phyloP scores from a whole-genome alignment of 2,113 vertebrate species.

The Stictonetta naevosa region DNA sequence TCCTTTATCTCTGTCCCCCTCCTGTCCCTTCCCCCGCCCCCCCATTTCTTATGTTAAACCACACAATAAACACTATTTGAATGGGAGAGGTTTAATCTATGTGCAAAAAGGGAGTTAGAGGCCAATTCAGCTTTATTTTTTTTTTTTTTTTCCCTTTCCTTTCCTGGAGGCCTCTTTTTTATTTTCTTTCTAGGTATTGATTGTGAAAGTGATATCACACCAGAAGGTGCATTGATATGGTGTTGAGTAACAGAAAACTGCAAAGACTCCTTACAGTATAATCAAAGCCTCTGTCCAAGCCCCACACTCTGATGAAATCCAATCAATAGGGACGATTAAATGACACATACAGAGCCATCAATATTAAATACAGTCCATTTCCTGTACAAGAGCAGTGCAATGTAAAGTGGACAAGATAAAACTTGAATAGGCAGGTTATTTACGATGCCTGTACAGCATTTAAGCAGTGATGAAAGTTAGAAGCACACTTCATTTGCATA shows the following conservation, averaged over 20 bases:
- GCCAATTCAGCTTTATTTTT: not conserved
- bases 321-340: conserved; percentile 97
- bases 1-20: not conserved
- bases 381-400: conserved; percentile 74
- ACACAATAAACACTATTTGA: conserved; percentile 69
- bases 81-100: conserved; percentile 71
- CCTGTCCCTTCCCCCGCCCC: not conserved
- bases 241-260: conserved; percentile 78
- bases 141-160: conserved; percentile 26
- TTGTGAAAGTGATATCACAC: conserved; percentile 89
- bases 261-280: conserved; percentile 88
- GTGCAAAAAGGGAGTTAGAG: conserved; percentile 65
- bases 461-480: conserved; percentile 47
- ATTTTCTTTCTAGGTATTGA: conserved; percentile 88
- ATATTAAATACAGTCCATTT: conserved; percentile 91
- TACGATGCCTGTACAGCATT: conserved; percentile 45
- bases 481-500: not conserved
- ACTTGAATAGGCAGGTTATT: conserved; percentile 72
- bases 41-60: conserved; percentile 60
- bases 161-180: conserved; percentile 80
- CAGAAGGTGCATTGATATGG: conserved; percentile 87
- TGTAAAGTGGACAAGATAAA: conserved; percentile 73
- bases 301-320: conserved; percentile 81
- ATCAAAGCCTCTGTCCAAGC: conserved; percentile 88
- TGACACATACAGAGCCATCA: conserved; percentile 90